Base-by-base conservation (phyloP, 2,797 vertebrate genomes). In the Ctenosaura bakeri region DNA sequence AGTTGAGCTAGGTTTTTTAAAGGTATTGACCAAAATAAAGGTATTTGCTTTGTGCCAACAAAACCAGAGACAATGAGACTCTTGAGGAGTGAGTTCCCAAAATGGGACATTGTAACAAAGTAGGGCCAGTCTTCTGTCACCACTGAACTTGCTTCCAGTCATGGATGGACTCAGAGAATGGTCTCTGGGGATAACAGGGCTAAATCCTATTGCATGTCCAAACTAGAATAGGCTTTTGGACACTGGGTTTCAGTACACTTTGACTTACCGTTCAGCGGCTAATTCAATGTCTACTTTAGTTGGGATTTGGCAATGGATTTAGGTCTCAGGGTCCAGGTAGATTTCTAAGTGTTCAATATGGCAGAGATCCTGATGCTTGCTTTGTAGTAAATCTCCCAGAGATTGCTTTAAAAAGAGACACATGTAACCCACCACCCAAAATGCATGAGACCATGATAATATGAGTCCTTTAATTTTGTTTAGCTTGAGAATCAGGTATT, bases 391-490 rank as follows among this genome's bases (percentile, higher is more conserved):
- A 46, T 83, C 59, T 38, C 12, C 54, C n/a, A 77, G 83, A 26
- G 52, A 50, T 62, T 24, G 52, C 50, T 73, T 71, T 59, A 32
- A 38, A 59, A 59, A 74, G 73, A 46, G 35, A 32, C 69, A 32
- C 38, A 83, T 32, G 35, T 62, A 46, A 83, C 32, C 38, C 12
- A 3, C 13, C 52, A 54, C 20, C 38, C 38, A 73, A 74, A 77
- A 24, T 26, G 71, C 38, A 76, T 16, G 26, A 77, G 42, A 50
- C 46, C 13, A 77, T 62, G 56, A 83, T 76, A 83, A 89, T 89
- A 50, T 77, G 56, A 84, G 62, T 20, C 81, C 24, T 81, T 56
- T 12, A 69, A 74, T 83, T 89, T 89, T 74, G 54, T 76, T 79
- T 56, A 42, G 35, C 64, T 66, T 83, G 46, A 52, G 83, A 82